phyloP scores from a whole-genome alignment of 2,113 vertebrate species.

The Notiomystis cincta region DNA sequence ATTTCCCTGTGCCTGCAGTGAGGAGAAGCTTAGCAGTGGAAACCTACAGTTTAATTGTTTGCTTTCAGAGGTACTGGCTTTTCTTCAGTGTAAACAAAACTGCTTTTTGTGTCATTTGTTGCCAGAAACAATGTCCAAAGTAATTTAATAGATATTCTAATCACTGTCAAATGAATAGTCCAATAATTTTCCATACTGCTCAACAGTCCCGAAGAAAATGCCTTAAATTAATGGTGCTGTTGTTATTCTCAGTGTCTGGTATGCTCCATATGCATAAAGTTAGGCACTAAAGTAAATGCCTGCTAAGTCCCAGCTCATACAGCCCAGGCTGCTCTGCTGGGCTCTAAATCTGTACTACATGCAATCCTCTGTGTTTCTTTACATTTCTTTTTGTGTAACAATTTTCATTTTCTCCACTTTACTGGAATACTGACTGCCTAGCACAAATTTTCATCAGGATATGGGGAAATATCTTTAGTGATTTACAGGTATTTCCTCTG shows the following conservation, averaged over 20 bases:
- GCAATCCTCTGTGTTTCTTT: background rate
- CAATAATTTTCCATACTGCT: background rate
- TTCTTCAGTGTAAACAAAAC: constrained; percentile 20
- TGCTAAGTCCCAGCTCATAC: background rate
- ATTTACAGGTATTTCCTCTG: background rate
- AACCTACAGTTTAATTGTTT: constrained; percentile 37
- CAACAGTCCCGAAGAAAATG: background rate
- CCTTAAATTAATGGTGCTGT: background rate
- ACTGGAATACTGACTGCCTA: background rate
- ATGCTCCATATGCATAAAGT: background rate
- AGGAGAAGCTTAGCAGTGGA: background rate
- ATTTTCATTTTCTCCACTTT: background rate
- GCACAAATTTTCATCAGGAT: background rate
- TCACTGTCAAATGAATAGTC: background rate
- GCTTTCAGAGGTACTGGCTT: background rate
- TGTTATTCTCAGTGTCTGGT: background rate
- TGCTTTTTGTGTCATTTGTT: background rate
- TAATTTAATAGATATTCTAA: background rate
- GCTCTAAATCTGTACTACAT: background rate
- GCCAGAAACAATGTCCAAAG: background rate
- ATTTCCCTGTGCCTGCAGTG: background rate
- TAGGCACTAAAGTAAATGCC: background rate
- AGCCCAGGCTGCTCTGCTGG: background rate
- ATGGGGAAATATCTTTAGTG: background rate
- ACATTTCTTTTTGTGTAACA: background rate